Evolutionary conservation across 1,140 invertebrate species (phyloP).

Genomic region (Sinonovacula constricta): DNA sequence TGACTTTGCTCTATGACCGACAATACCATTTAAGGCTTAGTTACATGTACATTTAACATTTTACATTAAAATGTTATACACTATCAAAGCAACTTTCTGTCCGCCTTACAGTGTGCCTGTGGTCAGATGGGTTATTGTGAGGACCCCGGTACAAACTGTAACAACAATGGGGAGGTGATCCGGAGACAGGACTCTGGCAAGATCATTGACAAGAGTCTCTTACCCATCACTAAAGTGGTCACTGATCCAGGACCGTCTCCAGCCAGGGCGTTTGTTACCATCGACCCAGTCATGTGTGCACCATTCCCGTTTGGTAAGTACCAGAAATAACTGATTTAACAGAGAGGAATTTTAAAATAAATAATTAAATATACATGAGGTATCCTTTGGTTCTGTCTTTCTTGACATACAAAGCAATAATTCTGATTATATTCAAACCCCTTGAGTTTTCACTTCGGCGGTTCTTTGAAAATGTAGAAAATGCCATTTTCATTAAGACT

Average conservation of each 20-base stretch:
- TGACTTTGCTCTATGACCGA: too few species aligned
- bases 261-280: not conserved
- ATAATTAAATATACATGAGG: too few species aligned
- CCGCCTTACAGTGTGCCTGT: constrained; percentile 37
- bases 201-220: constrained; percentile 9
- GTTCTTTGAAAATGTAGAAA: too few species aligned
- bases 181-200: constrained; percentile 18
- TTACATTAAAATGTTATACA: too few species aligned
- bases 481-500: too few species aligned
- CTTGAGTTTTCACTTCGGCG: too few species aligned
- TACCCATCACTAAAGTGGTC: constrained; percentile 16
- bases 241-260: not conserved
- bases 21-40: too few species aligned
- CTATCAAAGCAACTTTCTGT: not conserved
- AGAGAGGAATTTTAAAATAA: too few species aligned
- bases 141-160: not conserved
- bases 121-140: constrained; percentile 26
- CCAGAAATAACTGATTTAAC: not conserved
- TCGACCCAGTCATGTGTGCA: constrained; percentile 37
- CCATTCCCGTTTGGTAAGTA: constrained; percentile 38
- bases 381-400: too few species aligned
- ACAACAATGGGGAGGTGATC: constrained; percentile 7
- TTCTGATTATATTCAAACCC: too few species aligned
- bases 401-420: too few species aligned
- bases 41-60: too few species aligned